Conservation (phyloP, 2,113 vertebrate genomes). For the Dicaeum eximium region DNA sequence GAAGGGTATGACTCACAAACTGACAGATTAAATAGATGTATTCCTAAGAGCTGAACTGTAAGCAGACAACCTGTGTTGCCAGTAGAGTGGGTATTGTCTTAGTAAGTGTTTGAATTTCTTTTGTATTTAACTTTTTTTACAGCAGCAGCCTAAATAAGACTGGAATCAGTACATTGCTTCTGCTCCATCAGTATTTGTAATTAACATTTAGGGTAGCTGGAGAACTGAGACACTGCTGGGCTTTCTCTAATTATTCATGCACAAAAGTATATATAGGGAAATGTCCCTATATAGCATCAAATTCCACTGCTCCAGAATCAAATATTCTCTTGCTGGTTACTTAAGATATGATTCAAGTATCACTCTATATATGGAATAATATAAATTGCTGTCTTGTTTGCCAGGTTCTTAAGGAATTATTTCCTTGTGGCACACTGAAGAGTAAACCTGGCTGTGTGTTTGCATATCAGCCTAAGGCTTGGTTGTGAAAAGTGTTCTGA, state of each 20-base stretch:
- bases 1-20: slow-evolving; percentile 25
- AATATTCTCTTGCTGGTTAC: neutral
- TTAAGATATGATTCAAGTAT: neutral
- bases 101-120: neutral
- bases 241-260: neutral
- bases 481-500: neutral
- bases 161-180: neutral
- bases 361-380: neutral
- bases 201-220: neutral
- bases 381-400: neutral
- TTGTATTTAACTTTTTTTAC: neutral
- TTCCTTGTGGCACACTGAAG: neutral
- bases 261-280: neutral
- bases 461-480: neutral
- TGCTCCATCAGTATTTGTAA: neutral
- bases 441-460: neutral
- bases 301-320: neutral
- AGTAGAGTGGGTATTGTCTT: neutral
- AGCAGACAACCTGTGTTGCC: neutral
- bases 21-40: neutral
- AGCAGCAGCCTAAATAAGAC: neutral
- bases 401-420: neutral
- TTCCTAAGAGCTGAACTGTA: neutral
- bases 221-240: neutral
- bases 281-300: neutral